Percentiles rank a stretch among this genome's conserved stretches.
Evolutionary conservation across 2,888 invertebrate species (phyloP).

Genomic region (Lamellibrachia columna): DNA sequence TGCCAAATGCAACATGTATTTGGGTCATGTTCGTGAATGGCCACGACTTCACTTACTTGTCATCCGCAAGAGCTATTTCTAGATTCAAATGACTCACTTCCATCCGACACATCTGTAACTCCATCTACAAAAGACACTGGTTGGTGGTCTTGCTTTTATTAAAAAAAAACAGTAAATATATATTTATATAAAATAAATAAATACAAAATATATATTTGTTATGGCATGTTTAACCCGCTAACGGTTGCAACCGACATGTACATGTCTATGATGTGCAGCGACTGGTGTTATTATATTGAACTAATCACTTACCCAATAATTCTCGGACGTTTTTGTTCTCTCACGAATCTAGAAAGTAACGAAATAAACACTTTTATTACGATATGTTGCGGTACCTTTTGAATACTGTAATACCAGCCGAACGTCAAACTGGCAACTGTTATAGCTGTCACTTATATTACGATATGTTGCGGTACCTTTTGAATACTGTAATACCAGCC

Average conservation of each 20-base stretch:
- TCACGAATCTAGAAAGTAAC: neutral
- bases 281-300: neutral
- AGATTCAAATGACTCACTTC: neutral
- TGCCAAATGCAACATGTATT: too few relatives aligned
- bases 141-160: neutral
- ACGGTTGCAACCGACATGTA: too few relatives aligned
- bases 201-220: too few relatives aligned
- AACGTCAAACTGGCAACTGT: neutral
- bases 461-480: too few relatives aligned
- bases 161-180: neutral
- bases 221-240: too few relatives aligned
- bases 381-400: neutral
- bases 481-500: too few relatives aligned
- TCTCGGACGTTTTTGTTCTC: slow-evolving; percentile 16
- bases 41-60: neutral
- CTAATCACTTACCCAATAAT: neutral
- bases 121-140: neutral
- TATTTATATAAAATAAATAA: neutral
- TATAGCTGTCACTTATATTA: too few relatives aligned
- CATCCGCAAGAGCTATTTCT: neutral
- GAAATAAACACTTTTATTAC: neutral
- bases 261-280: neutral
- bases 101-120: neutral
- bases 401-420: neutral
- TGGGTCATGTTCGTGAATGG: neutral